Conservation (phyloP, 2,113 vertebrate genomes). For the Dinomys branickii region DNA sequence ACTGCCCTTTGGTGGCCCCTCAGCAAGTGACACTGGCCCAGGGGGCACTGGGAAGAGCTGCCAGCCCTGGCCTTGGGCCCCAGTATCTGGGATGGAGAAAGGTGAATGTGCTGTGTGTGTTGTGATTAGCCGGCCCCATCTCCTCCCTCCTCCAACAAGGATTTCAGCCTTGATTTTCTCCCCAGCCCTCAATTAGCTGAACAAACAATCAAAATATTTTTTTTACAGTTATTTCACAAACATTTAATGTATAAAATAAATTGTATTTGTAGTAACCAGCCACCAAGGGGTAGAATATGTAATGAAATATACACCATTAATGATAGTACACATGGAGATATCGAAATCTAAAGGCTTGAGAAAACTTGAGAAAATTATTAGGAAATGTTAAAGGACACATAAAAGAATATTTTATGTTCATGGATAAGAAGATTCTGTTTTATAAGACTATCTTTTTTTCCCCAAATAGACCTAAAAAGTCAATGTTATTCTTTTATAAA, state of each 20-base stretch:
- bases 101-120: not conserved
- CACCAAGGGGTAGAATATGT: not conserved
- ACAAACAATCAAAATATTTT: not conserved
- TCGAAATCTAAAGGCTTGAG: constrained; percentile 24
- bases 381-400: constrained; percentile 50
- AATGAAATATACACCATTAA: constrained; percentile 37
- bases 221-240: constrained; percentile 6
- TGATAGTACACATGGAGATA: constrained; percentile 35
- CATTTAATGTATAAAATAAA: constrained; percentile 57
- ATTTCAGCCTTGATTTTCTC: not conserved
- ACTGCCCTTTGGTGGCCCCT: not conserved
- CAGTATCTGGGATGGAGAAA: fast-evolving
- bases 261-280: constrained; percentile 25
- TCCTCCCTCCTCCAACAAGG: not conserved
- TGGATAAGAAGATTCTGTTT: not conserved
- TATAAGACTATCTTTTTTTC: not conserved
- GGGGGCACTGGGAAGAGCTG: not conserved
- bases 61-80: not conserved
- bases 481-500: not conserved
- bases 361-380: constrained; percentile 58
- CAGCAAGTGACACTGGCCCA: not conserved
- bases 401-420: constrained; percentile 33
- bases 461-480: not conserved
- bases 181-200: not conserved
- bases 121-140: not conserved